A percentile compares a stretch with the other conserved stretches of the same genome.
Conservation (phyloP, 2,888 invertebrate species). For the Phania funesta region DNA sequence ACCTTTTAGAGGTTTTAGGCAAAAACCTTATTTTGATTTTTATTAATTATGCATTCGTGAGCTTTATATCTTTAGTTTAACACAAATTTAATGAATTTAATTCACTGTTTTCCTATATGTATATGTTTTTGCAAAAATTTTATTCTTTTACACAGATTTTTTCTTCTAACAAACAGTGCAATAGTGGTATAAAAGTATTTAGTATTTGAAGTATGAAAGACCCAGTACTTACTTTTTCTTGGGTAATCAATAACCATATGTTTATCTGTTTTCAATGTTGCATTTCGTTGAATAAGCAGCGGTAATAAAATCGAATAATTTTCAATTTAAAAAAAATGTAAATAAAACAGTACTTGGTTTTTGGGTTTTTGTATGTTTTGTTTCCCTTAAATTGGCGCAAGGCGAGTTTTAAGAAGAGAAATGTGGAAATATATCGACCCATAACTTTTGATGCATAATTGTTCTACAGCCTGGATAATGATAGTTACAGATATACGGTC, state of each 20-base stretch:
- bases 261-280: conserved; percentile 7
- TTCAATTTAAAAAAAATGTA: no score
- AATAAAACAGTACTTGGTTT: no score
- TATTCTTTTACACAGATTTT: conserved; percentile 51
- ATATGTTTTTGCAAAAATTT: conserved; percentile 39
- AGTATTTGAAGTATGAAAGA: not conserved
- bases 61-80: conserved; percentile 32
- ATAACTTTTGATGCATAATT: no score
- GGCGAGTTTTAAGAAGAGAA: no score
- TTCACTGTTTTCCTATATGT: conserved; percentile 51
- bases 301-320: not conserved
- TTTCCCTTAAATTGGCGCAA: no score
- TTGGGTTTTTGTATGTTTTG: no score
- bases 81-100: conserved; percentile 46
- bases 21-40: conserved; percentile 42
- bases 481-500: no score
- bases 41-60: conserved; percentile 53
- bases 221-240: not conserved
- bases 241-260: conserved; percentile 7
- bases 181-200: conserved; percentile 39
- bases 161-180: conserved; percentile 60
- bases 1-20: conserved; percentile 38
- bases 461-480: no score
- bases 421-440: no score
- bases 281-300: no score